Percentiles rank a stretch among this genome's conserved stretches.
Evolutionary conservation across 2,797 vertebrate genomes (phyloP).

Genomic region (Prionace glauca): DNA sequence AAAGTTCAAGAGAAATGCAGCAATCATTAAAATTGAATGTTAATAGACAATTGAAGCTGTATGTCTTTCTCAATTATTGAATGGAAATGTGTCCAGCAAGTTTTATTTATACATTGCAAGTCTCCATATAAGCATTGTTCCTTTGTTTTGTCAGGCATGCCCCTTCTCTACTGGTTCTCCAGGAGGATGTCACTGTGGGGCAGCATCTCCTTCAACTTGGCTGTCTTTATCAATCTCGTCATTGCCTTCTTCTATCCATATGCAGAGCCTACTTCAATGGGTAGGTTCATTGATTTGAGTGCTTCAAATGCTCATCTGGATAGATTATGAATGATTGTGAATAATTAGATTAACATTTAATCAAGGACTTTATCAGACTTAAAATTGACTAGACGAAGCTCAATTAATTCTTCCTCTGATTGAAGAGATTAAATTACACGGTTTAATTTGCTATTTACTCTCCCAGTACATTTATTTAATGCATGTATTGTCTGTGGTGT

Average conservation of each 20-base stretch:
- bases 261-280: slow-evolving; percentile 64
- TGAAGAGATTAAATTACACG: not conserved
- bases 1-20: not conserved
- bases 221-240: slow-evolving; percentile 96
- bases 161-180: slow-evolving; percentile 93
- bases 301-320: not conserved
- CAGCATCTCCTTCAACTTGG: slow-evolving; percentile 93
- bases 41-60: not conserved
- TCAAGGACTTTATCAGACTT: not conserved
- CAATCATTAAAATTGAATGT: not conserved
- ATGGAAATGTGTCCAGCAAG: not conserved
- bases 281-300: slow-evolving; percentile 48
- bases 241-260: slow-evolving; percentile 97
- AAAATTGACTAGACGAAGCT: not conserved
- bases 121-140: not conserved
- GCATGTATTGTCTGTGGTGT: too few species aligned
- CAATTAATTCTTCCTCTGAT: not conserved
- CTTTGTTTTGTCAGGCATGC: slow-evolving; percentile 75
- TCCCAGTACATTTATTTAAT: not conserved
- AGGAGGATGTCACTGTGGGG: slow-evolving; percentile 94
- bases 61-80: not conserved
- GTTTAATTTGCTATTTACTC: not conserved
- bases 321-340: not conserved
- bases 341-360: not conserved
- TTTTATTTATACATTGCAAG: not conserved